Evolutionary conservation across 2,113 vertebrate genomes (phyloP).

Genomic region (Anolis carolinensis): DNA sequence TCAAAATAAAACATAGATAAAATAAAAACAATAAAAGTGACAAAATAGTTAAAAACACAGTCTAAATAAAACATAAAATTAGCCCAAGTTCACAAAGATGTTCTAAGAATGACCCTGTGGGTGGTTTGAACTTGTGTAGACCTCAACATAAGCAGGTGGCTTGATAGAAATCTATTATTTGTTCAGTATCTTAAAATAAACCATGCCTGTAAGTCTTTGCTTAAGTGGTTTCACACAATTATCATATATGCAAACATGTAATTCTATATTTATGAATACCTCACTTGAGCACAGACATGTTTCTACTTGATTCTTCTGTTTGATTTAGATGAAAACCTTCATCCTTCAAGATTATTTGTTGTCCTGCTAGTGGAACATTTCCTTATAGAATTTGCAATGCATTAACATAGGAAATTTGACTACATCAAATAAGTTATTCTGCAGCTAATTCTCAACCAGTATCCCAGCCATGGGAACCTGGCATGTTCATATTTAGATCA

Average conservation of each 20-base stretch:
- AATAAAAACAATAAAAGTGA: too few species aligned
- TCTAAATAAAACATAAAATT: too few species aligned
- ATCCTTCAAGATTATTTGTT: neutral
- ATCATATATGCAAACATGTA: accelerated
- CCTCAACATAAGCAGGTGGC: neutral
- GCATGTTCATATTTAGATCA: neutral
- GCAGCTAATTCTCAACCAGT: neutral
- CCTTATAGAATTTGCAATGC: neutral
- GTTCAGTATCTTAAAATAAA: neutral
- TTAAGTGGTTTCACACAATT: neutral
- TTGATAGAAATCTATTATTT: neutral
- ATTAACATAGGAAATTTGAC: neutral
- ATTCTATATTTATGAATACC: neutral
- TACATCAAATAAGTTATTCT: neutral
- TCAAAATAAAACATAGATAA: too few species aligned
- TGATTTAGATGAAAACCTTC: neutral
- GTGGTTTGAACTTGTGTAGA: neutral
- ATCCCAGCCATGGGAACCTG: neutral
- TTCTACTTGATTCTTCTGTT: slow-evolving; percentile 39
- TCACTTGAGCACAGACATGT: slow-evolving; percentile 20
- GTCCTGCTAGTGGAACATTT: neutral
- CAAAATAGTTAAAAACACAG: too few species aligned
- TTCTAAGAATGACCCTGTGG: neutral
- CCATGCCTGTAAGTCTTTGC: neutral
- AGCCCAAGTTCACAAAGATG: accelerated